Percentiles rank a stretch among this genome's conserved stretches.
phyloP scores from a whole-genome alignment of 2,113 vertebrate species.

The Neodontobutis hainanensis region DNA sequence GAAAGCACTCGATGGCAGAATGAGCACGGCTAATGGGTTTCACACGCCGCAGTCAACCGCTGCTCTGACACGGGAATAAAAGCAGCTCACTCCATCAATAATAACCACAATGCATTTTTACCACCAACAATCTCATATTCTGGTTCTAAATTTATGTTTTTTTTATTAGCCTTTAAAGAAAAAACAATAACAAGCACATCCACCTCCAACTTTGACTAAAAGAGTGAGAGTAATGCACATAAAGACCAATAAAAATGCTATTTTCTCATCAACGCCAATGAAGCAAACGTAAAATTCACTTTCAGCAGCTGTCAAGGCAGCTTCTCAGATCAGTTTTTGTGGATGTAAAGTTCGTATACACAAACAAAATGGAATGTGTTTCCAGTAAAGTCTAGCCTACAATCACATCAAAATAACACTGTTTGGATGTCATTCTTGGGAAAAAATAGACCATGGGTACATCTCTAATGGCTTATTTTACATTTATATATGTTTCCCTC shows the following conservation, averaged over 20 bases:
- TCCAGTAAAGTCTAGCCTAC: too few relatives aligned
- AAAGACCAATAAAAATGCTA: background rate
- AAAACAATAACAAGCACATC: background rate
- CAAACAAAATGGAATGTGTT: too few relatives aligned
- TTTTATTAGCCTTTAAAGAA: background rate
- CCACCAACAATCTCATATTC: background rate
- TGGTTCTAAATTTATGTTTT: background rate
- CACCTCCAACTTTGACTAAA: background rate
- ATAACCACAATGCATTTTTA: background rate
- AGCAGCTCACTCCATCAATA: background rate
- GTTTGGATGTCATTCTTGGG: too few relatives aligned
- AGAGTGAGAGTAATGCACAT: background rate
- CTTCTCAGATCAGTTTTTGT: too few relatives aligned
- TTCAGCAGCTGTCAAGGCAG: too few relatives aligned
- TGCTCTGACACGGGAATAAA: constrained; percentile 25
- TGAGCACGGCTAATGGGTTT: constrained; percentile 48
- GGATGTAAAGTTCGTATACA: too few relatives aligned
- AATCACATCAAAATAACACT: too few relatives aligned
- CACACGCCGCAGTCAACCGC: constrained; percentile 38
- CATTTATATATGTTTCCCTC: too few relatives aligned
- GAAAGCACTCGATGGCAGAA: constrained; percentile 21
- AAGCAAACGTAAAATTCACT: too few relatives aligned
- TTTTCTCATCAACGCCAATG: too few relatives aligned
- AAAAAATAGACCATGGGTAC: too few relatives aligned
- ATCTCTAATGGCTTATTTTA: too few relatives aligned